Evolutionary conservation across 2,797 vertebrate species (phyloP).

Genomic region (Halcyon leucocephala): DNA sequence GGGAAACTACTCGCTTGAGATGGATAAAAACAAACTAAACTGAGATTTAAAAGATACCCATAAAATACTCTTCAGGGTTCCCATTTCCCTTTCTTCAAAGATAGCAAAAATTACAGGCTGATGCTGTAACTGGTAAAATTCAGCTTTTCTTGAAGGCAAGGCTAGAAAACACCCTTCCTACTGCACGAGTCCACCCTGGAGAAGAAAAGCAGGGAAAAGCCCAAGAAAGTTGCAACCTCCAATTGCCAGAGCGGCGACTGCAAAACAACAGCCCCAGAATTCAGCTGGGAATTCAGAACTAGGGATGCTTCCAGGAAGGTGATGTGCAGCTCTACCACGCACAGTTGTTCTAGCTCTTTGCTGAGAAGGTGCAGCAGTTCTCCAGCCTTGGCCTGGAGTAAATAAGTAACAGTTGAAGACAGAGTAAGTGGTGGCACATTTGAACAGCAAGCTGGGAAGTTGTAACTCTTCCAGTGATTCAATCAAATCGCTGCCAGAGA

Average conservation of each 20-base stretch:
- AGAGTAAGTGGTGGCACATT: background rate
- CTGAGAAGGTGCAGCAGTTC: background rate
- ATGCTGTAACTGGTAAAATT: background rate
- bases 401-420: background rate
- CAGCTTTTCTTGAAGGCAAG: background rate
- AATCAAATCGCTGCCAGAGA: conserved; percentile 11
- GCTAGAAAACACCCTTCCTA: background rate
- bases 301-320: background rate
- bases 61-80: conserved; percentile 48
- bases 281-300: background rate
- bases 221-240: background rate
- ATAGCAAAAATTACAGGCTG: background rate
- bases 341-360: background rate
- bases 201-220: background rate
- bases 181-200: background rate
- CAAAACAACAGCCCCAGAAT: background rate
- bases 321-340: background rate
- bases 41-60: conserved; percentile 50
- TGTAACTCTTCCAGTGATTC: background rate
- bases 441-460: background rate
- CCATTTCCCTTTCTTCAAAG: conserved; percentile 27
- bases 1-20: conserved; percentile 60
- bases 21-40: conserved; percentile 62
- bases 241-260: background rate
- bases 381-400: background rate